Conservation (phyloP, 1,140 invertebrate genomes). For the Lasioglossum baleicum region DNA sequence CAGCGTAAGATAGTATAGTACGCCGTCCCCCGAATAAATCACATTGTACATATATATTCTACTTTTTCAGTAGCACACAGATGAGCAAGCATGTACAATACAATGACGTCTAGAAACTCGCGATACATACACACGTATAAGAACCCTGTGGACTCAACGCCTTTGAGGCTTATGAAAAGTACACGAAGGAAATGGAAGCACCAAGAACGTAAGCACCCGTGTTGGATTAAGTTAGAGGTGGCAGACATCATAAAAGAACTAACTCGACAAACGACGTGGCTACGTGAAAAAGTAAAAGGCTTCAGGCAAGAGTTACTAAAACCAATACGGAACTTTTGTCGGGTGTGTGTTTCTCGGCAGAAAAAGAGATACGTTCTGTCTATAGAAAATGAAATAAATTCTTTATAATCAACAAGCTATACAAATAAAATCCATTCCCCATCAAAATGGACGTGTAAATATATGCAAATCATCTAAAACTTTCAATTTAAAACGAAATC, state of each 20-base stretch:
- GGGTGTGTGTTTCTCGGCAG: background rate
- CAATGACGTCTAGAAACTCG: conserved; percentile 5
- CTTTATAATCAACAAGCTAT: no score
- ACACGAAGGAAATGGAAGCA: conserved; percentile 11
- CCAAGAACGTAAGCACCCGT: background rate
- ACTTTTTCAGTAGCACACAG: background rate
- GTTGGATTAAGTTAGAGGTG: background rate
- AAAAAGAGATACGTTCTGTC: no score
- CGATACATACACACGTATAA: background rate
- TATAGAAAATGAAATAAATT: no score
- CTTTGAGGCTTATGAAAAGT: conserved; percentile 21
- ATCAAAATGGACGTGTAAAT: no score
- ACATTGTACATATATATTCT: background rate
- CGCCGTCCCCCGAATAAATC: background rate
- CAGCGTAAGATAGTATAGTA: background rate
- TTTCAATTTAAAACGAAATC: no score
- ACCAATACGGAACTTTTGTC: background rate
- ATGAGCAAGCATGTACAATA: background rate
- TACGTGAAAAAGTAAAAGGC: background rate
- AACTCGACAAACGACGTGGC: background rate
- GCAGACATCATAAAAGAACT: background rate
- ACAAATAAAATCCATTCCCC: no score
- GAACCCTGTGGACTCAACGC: background rate
- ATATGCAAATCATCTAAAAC: no score
- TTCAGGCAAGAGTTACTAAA: background rate